phyloP scores from a whole-genome alignment of 2,797 vertebrate genomes.

The Fistularia tabacaria region DNA sequence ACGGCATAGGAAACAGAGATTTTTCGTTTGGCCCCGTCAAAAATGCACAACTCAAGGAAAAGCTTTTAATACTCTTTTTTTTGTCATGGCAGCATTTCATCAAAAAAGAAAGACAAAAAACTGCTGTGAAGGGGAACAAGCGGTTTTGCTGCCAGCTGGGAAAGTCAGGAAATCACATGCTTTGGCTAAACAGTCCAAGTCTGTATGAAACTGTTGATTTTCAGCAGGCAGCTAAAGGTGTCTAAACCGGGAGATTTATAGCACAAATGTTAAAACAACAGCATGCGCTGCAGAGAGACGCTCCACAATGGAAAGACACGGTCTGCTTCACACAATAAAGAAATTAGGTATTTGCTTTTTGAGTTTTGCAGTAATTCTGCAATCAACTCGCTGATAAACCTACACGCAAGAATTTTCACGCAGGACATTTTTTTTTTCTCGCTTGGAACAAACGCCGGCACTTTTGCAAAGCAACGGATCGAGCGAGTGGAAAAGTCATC shows the following conservation, averaged over 20 bases:
- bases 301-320: background rate
- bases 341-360: background rate
- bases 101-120: conserved; percentile 16
- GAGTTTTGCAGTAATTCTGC: too few species aligned
- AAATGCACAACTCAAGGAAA: conserved; percentile 51
- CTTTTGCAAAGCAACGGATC: too few species aligned
- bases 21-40: conserved; percentile 27
- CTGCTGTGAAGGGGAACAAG: conserved; percentile 18
- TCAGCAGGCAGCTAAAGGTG: conserved; percentile 54
- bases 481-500: too few species aligned
- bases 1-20: conserved; percentile 26
- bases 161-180: conserved; percentile 69
- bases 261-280: conserved; percentile 57
- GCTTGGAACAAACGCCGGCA: too few species aligned
- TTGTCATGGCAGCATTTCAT: conserved; percentile 47
- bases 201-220: conserved; percentile 37
- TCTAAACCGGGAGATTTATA: conserved; percentile 46
- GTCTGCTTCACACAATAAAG: conserved; percentile 26
- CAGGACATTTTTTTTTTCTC: too few species aligned
- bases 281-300: conserved; percentile 16
- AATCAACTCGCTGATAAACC: too few species aligned
- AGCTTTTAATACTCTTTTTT: conserved; percentile 50
- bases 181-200: conserved; percentile 49
- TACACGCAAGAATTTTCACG: too few species aligned
- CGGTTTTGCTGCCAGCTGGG: conserved; percentile 34